Base-by-base conservation (phyloP, 2,888 invertebrate species). In the Mongoloraphidia duomilia region DNA sequence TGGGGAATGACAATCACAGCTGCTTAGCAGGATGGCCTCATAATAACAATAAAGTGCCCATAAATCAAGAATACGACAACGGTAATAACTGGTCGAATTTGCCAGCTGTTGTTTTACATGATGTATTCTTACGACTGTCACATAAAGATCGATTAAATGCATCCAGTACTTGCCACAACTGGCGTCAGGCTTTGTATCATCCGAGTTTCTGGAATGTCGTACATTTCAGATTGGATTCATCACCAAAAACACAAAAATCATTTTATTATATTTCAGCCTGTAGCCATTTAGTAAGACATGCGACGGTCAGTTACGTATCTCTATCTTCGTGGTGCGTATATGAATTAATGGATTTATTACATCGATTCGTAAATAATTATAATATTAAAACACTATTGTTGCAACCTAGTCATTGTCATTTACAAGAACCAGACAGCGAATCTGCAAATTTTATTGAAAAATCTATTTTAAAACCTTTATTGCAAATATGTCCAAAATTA, bases 201-300 rank as follows among this genome's bases (percentile, higher is more conserved):
- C 65, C 67, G 54, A 69, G 67, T 53, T 68, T 65, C 62, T 68
- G 67, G 66, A 60, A 61, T 51, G 54, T 60, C 45, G 60, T 65
- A 50, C 63, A 60, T 49, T 68, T 68, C 55, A 59, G 58, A 54
- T 63, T 68, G 52, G 58, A 61, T 54, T 55, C 58, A 42, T 56
- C 58, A 44, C 56, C 57, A 53, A 58, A 62, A 53, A 52, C 63
- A 47, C 57, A 61, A 36, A 63, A 61, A 52, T 62, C 63, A 26
- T 60, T 57, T 53, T 68, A 65, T 58, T 60, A 63, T 37, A 61
- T 59, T 38, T 55, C 58, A 39, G 60, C 61, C 41, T 63, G 66
- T 50, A 64, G 64, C 41, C 60, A 57, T 46, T 62, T 64, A 44
- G 65, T 65, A 37, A 57, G 59, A 42, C 57, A 63, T 53, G 66